Conservation (phyloP, 2,888 invertebrate genomes). For the Automeris io region DNA sequence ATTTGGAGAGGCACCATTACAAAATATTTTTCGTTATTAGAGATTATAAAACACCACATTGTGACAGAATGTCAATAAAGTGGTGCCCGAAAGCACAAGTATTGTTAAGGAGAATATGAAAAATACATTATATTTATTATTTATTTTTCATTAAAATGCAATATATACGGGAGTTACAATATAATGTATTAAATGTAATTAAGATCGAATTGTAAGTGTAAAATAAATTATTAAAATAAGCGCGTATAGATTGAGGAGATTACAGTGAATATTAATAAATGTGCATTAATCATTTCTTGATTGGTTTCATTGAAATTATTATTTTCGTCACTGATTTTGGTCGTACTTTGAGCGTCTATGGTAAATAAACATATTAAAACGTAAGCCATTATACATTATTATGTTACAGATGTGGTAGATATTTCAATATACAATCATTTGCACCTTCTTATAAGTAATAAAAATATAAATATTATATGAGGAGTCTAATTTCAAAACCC, state of each 20-base stretch:
- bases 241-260: conserved; percentile 70
- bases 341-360: too few species aligned
- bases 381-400: too few species aligned
- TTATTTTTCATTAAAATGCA: conserved; percentile 60
- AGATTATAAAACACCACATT: conserved; percentile 4
- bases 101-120: conserved; percentile 21
- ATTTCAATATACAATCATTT: too few species aligned
- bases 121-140: conserved; percentile 38
- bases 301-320: too few species aligned
- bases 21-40: too few species aligned
- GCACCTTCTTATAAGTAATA: too few species aligned
- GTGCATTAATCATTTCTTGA: conserved; percentile 64
- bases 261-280: conserved; percentile 76
- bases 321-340: too few species aligned
- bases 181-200: conserved; percentile 56
- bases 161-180: conserved; percentile 53
- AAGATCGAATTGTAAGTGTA: conserved; percentile 56
- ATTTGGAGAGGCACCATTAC: too few species aligned
- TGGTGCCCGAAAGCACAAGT: conserved; percentile 44
- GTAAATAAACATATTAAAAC: too few species aligned
- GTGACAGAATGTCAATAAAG: conserved; percentile 13
- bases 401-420: too few species aligned
- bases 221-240: conserved; percentile 73
- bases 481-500: too few species aligned
- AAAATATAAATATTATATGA: too few species aligned